These are phyloP conservation scores for Nysson spinosus DNA, from an alignment of 2,888 invertebrate species.

Conservation along the genomic window DNA sequence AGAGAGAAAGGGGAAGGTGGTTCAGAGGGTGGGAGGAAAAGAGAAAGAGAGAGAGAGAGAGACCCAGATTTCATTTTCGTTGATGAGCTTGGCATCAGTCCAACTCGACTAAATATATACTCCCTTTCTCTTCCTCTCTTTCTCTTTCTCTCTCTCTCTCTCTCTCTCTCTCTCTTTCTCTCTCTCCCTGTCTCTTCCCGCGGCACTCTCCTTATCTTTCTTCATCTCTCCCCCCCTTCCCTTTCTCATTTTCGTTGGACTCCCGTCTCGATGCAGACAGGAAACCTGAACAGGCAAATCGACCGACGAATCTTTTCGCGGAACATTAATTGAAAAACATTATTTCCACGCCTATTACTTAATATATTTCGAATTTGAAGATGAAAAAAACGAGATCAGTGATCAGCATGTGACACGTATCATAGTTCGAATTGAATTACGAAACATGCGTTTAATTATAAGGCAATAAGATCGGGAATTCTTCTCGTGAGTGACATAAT, in stretches of 20 bases:
- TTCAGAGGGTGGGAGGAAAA: conserved; percentile 25
- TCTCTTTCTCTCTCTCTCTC: conserved; percentile 23
- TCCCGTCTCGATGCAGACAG: conserved; percentile 29
- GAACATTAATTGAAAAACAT: conserved; percentile 7
- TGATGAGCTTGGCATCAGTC: conserved; percentile 76
- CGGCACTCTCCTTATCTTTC: background rate
- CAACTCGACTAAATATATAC: conserved; percentile 76
- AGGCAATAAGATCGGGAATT: too few relatives aligned
- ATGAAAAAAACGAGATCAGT: too few relatives aligned
- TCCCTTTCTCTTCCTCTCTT: conserved; percentile 59
- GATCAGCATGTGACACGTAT: too few relatives aligned
- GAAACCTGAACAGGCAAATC: conserved; percentile 18
- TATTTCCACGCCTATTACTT: background rate
- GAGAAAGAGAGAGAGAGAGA: conserved; percentile 61
- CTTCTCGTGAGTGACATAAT: too few relatives aligned
- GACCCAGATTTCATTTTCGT: conserved; percentile 78
- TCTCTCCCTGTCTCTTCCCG: conserved; percentile 8
- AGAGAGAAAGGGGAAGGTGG: conserved; percentile 10
- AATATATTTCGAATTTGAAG: conserved; percentile 13
- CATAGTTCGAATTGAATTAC: background rate
- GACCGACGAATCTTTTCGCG: conserved; percentile 8
- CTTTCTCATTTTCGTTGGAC: conserved; percentile 45
- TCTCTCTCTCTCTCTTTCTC: conserved; percentile 23
- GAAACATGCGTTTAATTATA: too few relatives aligned
- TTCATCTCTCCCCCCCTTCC: conserved; percentile 18